These are phyloP conservation scores for Pygathrix nemaeus DNA, from an alignment of 2,113 vertebrate genomes.

Conservation along the genomic window DNA sequence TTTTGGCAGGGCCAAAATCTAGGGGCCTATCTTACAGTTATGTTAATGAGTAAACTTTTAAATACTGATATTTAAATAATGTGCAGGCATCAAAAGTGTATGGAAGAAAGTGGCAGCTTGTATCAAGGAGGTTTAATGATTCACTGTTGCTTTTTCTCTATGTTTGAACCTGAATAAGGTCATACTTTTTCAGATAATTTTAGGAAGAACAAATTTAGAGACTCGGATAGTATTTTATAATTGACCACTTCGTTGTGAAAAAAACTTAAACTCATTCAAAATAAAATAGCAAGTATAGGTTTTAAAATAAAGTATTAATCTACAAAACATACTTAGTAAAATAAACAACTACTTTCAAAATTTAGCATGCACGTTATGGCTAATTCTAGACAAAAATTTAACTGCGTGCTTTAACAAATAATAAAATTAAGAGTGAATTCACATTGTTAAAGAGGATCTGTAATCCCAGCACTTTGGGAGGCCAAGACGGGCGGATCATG, in stretches of 20 bases:
- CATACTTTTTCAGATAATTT: background rate
- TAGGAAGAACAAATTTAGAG: background rate
- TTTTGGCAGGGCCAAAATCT: background rate
- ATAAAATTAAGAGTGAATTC: background rate
- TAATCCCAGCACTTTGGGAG: too few relatives aligned
- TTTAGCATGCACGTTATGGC: background rate
- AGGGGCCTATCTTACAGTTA: background rate
- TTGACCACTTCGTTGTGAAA: background rate
- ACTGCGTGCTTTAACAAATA: conserved; percentile 25
- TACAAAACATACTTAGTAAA: background rate
- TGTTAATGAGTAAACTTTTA: background rate
- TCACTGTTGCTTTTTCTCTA: background rate
- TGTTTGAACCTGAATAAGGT: background rate
- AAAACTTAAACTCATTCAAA: background rate
- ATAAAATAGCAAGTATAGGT: background rate
- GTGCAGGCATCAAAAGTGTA: background rate
- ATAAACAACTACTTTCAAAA: background rate
- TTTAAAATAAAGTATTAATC: conserved; percentile 5
- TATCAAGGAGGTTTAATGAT: background rate
- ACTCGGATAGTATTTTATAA: background rate
- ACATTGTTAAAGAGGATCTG: background rate
- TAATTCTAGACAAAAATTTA: background rate
- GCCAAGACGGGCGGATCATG: too few relatives aligned
- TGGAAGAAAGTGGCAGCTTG: background rate
- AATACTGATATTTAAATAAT: background rate